Base-by-base conservation (phyloP, 2,888 invertebrate genomes). In the Phasia obesa region DNA sequence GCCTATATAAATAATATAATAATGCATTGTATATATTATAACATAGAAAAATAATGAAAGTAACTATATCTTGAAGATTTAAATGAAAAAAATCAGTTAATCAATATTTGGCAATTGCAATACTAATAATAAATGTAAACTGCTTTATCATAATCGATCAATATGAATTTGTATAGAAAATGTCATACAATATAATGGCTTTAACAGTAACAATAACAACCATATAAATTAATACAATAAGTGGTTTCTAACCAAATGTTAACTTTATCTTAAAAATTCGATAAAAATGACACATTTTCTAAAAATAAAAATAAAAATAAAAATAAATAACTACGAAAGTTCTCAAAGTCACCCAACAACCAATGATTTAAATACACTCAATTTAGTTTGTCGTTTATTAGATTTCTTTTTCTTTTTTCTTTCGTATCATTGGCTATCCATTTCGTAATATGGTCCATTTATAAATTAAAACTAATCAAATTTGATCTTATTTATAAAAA, bases 391-490 rank as follows among this genome's bases (percentile, higher is more conserved):
- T 35, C 35, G 2, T 1, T 11, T 35, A 1, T 2, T 31, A 9
- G 4, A 11, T 11, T 35, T 35, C 13, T 31, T 23, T 35, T 25
- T 25, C 19, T 19, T 19, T 17, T 4, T 69, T 25, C 0, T 42
- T 9, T 21, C 17, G 21, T 59, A 19, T 57, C 44, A 38, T 21
- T 51, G 51, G 60, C 69, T 75, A 64, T 75, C 13, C 15, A 81
- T 71, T 71, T 35, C 53, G 62, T 55, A 73, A 81, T 69, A 69
- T 69, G 70, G 69, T 69, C 62, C 82, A 82, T 57, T 74, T 69
- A 78, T 78, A 82, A 82, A 82, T 82, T 74, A 82, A 51, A 70
- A 35, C 62, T 74, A 82, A 78, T 82, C 64, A 74, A 77, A 81
- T 55, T 64, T 73, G 57, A 82, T 82, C 69, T 69, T 60, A 70